phyloP scores from a whole-genome alignment of 2,797 vertebrate species.

The Esox masquinongy region DNA sequence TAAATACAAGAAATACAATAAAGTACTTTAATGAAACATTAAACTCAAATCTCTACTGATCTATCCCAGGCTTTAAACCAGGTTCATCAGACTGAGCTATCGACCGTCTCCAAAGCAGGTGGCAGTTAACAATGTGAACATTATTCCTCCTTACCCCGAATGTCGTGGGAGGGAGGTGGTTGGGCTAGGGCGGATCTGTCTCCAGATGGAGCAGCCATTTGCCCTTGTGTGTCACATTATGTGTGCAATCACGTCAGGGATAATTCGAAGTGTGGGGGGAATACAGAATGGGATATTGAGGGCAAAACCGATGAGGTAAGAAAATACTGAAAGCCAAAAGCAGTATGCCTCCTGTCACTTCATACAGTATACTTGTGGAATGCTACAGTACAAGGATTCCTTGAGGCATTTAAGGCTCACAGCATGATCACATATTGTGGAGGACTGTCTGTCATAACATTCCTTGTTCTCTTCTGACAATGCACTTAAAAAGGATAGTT shows the following conservation, averaged over 20 bases:
- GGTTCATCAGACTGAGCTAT: neutral
- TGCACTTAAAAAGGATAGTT: too few relatives aligned
- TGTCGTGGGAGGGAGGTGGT: slow-evolving; percentile 22
- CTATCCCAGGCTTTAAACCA: too few relatives aligned
- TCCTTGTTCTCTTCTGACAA: too few relatives aligned
- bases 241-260: slow-evolving; percentile 75
- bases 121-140: slow-evolving; percentile 4
- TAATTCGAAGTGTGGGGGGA: slow-evolving; percentile 76
- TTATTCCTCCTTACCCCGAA: neutral
- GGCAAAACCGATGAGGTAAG: slow-evolving; percentile 43
- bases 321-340: slow-evolving; percentile 45
- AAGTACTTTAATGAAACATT: too few relatives aligned
- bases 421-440: too few relatives aligned
- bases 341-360: slow-evolving; percentile 31
- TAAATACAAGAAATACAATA: too few relatives aligned
- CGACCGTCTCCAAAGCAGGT: neutral
- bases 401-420: neutral
- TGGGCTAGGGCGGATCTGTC: slow-evolving; percentile 48
- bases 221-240: slow-evolving; percentile 77
- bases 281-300: slow-evolving; percentile 67
- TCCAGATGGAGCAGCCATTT: slow-evolving; percentile 58
- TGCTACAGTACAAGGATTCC: neutral
- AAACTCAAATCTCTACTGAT: too few relatives aligned
- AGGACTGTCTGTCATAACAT: too few relatives aligned
- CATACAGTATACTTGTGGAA: slow-evolving; percentile 16